Percentiles rank a stretch among this genome's conserved stretches.
These are phyloP conservation scores for Cephus sareptanus DNA, from an alignment of 2,888 invertebrate genomes.

Conservation along the genomic window DNA sequence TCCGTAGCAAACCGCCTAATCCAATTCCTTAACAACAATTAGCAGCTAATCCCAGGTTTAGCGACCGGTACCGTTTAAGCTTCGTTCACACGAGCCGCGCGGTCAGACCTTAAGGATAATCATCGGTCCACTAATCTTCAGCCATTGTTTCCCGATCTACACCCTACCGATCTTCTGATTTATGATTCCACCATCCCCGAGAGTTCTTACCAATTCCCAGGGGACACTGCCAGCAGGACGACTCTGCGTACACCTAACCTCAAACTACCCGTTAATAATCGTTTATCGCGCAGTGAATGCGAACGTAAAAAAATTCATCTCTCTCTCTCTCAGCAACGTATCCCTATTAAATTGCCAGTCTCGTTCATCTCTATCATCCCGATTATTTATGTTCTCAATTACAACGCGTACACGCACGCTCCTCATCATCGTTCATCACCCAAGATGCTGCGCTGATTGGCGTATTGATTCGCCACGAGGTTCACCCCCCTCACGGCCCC, in stretches of 20 bases:
- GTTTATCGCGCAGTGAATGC: background rate
- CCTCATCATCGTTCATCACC: conserved; percentile 4
- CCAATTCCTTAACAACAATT: conserved; percentile 53
- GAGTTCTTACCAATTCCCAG: background rate
- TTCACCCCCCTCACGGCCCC: background rate
- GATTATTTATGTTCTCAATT: conserved; percentile 10
- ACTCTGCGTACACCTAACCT: background rate
- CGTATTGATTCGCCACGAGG: background rate
- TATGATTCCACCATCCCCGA: conserved; percentile 27
- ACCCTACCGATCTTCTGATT: conserved; percentile 39
- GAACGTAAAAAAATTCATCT: background rate
- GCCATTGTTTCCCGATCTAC: conserved; percentile 41
- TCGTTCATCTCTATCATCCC: conserved; percentile 1
- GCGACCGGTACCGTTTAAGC: conserved; percentile 27
- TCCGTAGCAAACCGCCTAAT: conserved; percentile 32
- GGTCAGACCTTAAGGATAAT: conserved; percentile 25
- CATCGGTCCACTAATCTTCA: conserved; percentile 33
- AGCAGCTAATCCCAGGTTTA: conserved; percentile 36
- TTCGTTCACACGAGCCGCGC: conserved; percentile 11
- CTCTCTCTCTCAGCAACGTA: background rate
- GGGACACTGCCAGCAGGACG: background rate
- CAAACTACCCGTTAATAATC: background rate
- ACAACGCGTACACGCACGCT: background rate
- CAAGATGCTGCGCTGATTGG: background rate
- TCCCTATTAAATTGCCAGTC: background rate